phyloP scores from a whole-genome alignment of 23 tunicate species.

The Clavelina lepadiformis region DNA sequence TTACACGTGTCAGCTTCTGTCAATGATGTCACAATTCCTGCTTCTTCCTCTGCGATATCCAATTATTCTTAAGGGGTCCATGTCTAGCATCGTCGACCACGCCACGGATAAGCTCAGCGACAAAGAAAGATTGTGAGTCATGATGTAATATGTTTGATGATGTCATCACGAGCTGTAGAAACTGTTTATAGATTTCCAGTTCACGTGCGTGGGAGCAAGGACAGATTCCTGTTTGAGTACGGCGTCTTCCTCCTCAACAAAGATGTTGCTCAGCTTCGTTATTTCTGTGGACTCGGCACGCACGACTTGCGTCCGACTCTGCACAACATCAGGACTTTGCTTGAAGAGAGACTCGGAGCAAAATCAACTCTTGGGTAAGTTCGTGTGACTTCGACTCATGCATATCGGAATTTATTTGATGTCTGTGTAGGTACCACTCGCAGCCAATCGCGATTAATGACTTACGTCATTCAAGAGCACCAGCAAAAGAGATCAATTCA shows the following conservation, averaged over 20 bases:
- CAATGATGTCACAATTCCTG: slow-evolving; percentile 66
- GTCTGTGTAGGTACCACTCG: too few species aligned
- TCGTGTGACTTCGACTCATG: too few species aligned
- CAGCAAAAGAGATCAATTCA: too few species aligned
- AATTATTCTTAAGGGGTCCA: slow-evolving; percentile 40
- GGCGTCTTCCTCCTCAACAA: slow-evolving; percentile 69
- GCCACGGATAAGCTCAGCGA: slow-evolving; percentile 71
- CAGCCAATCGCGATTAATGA: background rate
- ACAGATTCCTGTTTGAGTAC: slow-evolving; percentile 66
- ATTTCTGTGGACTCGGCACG: slow-evolving; percentile 46
- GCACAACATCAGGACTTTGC: slow-evolving; percentile 38
- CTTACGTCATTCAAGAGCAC: background rate
- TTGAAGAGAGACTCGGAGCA: slow-evolving; percentile 59
- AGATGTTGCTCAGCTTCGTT: slow-evolving; percentile 74
- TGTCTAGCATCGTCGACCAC: slow-evolving; percentile 49
- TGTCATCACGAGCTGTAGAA: background rate
- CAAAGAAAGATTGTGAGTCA: slow-evolving; percentile 55
- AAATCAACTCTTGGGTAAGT: slow-evolving; percentile 28
- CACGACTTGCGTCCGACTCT: slow-evolving; percentile 64
- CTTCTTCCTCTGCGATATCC: slow-evolving; percentile 81
- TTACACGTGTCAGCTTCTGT: slow-evolving; percentile 57
- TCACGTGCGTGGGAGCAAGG: slow-evolving; percentile 51
- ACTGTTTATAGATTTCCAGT: slow-evolving; percentile 51
- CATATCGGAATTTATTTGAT: too few species aligned
- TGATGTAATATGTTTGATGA: background rate